Evolutionary conservation across 2,113 vertebrate genomes (phyloP).

Genomic region (Antigone vipio): DNA sequence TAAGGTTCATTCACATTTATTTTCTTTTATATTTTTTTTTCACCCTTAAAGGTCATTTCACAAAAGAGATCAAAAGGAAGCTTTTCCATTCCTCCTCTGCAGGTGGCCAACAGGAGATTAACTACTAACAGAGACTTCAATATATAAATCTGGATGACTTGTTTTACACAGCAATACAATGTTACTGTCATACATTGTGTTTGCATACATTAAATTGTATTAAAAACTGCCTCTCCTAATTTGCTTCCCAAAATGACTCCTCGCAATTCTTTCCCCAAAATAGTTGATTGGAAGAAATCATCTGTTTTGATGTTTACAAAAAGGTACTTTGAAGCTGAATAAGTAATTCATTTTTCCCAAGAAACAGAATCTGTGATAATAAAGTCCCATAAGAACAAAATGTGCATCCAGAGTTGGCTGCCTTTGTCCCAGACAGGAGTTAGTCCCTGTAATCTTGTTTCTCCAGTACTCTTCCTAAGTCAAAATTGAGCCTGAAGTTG

Average conservation of each 20-base stretch:
- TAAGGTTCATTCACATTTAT: conserved; percentile 78
- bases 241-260: conserved; percentile 38
- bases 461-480: neutral
- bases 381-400: neutral
- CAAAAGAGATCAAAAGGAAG: conserved; percentile 80
- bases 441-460: neutral
- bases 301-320: neutral
- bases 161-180: conserved; percentile 58
- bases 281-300: neutral
- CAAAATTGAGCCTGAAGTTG: neutral
- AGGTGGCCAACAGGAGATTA: conserved; percentile 77
- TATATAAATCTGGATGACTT: conserved; percentile 65
- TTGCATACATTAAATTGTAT: conserved; percentile 41
- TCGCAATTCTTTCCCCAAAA: neutral
- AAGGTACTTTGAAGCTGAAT: neutral
- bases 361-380: neutral
- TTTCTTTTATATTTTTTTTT: conserved; percentile 73
- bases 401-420: neutral
- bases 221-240: conserved; percentile 12
- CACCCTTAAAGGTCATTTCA: conserved; percentile 78
- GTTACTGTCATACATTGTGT: conserved; percentile 36
- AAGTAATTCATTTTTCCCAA: neutral
- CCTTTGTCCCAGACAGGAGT: neutral
- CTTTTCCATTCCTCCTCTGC: conserved; percentile 73
- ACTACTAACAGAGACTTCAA: conserved; percentile 71